Conservation (phyloP, 2,888 invertebrate species). For the Idaea aversata region DNA sequence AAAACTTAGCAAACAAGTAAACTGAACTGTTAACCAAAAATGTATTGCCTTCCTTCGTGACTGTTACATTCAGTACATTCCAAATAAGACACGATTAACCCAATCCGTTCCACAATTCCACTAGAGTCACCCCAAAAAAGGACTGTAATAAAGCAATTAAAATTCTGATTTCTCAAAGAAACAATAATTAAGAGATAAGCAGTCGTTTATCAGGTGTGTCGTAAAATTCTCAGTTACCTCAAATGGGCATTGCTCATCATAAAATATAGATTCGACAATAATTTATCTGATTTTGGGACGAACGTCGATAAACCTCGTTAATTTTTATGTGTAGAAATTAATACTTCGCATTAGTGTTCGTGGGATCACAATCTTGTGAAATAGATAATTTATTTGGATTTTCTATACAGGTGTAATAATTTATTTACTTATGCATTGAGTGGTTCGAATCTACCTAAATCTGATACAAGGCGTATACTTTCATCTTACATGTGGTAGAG, state of each 20-base stretch:
- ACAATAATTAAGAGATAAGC: slow-evolving; percentile 12
- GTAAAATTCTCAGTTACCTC: slow-evolving; percentile 14
- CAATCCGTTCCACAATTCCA: slow-evolving; percentile 20
- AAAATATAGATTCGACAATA: neutral
- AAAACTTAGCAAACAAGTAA: neutral
- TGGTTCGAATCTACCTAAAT: neutral
- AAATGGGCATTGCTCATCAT: neutral
- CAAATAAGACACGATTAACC: slow-evolving; percentile 7
- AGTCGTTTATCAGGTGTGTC: slow-evolving; percentile 15
- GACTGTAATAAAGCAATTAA: slow-evolving; percentile 20
- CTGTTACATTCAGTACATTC: slow-evolving; percentile 1
- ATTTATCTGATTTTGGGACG: neutral
- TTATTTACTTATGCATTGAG: neutral
- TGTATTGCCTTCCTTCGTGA: neutral
- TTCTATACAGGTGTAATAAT: neutral
- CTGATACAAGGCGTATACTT: neutral
- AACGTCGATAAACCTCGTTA: neutral
- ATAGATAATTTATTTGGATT: neutral
- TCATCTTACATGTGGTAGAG: neutral
- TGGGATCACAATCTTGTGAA: neutral
- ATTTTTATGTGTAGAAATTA: neutral
- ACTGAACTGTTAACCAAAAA: neutral
- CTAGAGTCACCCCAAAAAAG: slow-evolving; percentile 8
- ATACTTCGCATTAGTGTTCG: neutral
- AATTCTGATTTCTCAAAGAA: slow-evolving; percentile 16